A percentile compares a stretch with the other conserved stretches of the same genome.
Evolutionary conservation across 2,888 invertebrate species (phyloP).

Genomic region (Ochropleura leucogaster): DNA sequence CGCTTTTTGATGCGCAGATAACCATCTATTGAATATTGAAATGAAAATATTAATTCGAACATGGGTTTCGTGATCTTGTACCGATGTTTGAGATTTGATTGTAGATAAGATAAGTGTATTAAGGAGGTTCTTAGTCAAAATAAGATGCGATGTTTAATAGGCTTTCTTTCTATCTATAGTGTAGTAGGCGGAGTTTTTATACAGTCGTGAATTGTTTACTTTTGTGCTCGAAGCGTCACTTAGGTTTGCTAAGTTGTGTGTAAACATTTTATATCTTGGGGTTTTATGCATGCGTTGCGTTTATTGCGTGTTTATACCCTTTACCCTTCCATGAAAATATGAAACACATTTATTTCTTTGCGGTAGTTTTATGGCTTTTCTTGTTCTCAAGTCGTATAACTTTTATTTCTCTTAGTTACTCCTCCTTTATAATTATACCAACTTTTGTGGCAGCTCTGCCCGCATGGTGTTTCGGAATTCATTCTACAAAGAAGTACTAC

Average conservation of each 20-base stretch:
- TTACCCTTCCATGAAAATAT: conserved; percentile 31
- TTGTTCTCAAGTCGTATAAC: conserved; percentile 12
- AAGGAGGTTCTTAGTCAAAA: conserved; percentile 6
- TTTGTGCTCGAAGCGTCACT: conserved; percentile 6
- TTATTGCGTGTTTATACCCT: conserved; percentile 43
- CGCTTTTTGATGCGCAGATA: conserved; percentile 71
- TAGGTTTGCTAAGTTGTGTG: conserved; percentile 34
- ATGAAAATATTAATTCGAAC: conserved; percentile 73
- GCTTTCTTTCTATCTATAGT: conserved; percentile 6
- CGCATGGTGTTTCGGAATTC: neutral
- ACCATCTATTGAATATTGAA: conserved; percentile 71
- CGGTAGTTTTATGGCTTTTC: conserved; percentile 32
- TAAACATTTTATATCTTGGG: conserved; percentile 38
- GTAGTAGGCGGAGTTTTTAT: conserved; percentile 15
- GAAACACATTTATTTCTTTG: conserved; percentile 38
- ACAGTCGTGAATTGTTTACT: conserved; percentile 11
- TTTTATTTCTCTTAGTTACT: conserved; percentile 24
- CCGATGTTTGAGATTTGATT: conserved; percentile 68
- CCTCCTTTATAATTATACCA: neutral
- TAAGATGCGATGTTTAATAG: neutral
- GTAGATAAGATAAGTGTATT: conserved; percentile 66
- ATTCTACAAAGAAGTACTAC: neutral
- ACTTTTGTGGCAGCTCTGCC: neutral
- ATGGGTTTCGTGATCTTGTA: conserved; percentile 65
- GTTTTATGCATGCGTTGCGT: conserved; percentile 27